A percentile compares a stretch with the other conserved stretches of the same genome.
These are phyloP conservation scores for Irena cyanogastra DNA, from an alignment of 2,113 vertebrate species.

Conservation along the genomic window DNA sequence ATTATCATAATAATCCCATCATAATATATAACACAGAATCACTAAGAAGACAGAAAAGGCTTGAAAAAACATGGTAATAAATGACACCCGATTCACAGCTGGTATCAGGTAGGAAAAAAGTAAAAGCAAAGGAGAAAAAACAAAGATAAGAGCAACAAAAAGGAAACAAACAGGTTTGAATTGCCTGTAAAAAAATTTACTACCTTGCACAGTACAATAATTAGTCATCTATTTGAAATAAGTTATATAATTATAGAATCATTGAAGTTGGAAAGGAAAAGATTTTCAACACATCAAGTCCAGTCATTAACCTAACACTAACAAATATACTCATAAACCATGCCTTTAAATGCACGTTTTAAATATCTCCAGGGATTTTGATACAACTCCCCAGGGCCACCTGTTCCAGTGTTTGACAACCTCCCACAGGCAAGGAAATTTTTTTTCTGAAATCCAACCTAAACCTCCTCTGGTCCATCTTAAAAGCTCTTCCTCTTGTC, in stretches of 20 bases:
- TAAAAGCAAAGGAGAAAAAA: neutral
- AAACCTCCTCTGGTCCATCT: neutral
- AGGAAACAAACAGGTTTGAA: neutral
- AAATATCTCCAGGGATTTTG: neutral
- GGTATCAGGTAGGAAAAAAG: neutral
- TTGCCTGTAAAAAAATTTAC: neutral
- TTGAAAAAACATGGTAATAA: neutral
- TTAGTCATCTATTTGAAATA: neutral
- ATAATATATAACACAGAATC: neutral
- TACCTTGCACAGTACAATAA: neutral
- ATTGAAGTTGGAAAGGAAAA: neutral
- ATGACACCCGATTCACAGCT: neutral
- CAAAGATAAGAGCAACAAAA: neutral
- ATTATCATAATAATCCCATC: constrained; percentile 27
- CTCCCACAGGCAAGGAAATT: fast-evolving
- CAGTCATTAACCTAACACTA: neutral
- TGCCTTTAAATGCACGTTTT: neutral
- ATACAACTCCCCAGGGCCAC: neutral
- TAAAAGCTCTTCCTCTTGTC: neutral
- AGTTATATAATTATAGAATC: neutral
- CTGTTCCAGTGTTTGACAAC: neutral
- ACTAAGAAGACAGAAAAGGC: neutral
- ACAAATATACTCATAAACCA: neutral
- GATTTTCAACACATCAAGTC: fast-evolving
- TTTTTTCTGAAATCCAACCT: neutral